Evolutionary conservation across 2,888 invertebrate genomes (phyloP).

Genomic region (Limnephilus lunatus): DNA sequence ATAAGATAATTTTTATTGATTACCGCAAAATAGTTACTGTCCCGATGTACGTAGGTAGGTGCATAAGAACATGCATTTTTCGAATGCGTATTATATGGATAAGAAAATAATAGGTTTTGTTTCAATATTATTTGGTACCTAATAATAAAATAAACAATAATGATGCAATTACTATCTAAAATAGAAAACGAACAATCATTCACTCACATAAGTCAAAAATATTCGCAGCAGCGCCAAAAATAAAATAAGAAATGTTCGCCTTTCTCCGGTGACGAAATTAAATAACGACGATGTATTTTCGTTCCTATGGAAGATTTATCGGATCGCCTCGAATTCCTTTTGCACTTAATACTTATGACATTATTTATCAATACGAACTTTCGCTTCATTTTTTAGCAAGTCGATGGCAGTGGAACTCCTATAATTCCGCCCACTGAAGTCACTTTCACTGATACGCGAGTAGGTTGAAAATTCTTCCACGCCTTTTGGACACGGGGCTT

Average conservation of each 20-base stretch:
- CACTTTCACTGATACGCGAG: slow-evolving; percentile 5
- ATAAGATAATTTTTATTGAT: too few relatives aligned
- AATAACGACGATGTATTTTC: neutral
- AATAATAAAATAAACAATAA: neutral
- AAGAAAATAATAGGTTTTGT: too few relatives aligned
- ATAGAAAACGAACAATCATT: neutral
- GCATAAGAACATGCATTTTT: too few relatives aligned
- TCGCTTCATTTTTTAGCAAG: slow-evolving; percentile 9
- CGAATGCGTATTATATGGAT: too few relatives aligned
- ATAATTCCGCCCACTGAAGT: neutral
- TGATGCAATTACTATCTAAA: neutral
- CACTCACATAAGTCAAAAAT: neutral
- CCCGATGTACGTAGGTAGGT: too few relatives aligned
- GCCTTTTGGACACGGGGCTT: neutral
- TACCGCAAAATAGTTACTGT: too few relatives aligned
- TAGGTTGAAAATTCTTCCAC: neutral
- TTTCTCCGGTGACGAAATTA: neutral
- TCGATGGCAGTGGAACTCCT: neutral
- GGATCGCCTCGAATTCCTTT: slow-evolving; percentile 7
- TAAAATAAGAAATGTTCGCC: neutral
- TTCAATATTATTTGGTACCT: too few relatives aligned
- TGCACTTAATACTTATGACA: neutral
- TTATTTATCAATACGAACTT: slow-evolving; percentile 19
- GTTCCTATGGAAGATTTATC: neutral
- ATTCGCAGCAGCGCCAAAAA: neutral